A percentile compares a stretch with the other conserved stretches of the same genome.
phyloP scores from a whole-genome alignment of 2,113 vertebrate genomes.

The Oxyura jamaicensis region DNA sequence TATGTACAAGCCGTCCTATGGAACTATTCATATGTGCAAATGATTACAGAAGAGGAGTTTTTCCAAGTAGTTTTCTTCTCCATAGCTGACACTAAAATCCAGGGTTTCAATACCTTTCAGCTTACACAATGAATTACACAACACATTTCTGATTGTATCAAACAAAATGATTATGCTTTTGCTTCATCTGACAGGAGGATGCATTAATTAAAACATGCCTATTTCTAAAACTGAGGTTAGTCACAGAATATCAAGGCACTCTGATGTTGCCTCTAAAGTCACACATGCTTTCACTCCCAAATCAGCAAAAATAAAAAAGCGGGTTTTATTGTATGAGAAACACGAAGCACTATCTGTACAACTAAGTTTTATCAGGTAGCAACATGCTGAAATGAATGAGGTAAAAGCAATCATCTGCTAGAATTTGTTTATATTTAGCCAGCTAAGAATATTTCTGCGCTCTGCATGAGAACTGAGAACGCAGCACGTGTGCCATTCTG shows the following conservation, averaged over 20 bases:
- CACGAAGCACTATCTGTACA: not conserved
- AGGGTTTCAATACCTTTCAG: not conserved
- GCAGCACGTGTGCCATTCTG: fast-evolving
- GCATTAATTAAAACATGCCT: not conserved
- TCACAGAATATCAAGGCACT: not conserved
- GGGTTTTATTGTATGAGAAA: not conserved
- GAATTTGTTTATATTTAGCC: not conserved
- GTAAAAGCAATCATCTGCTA: not conserved
- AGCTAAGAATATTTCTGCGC: not conserved
- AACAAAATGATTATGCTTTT: not conserved
- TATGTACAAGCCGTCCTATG: fast-evolving
- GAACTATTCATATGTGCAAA: not conserved
- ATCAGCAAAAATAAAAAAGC: not conserved
- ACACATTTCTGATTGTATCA: not conserved
- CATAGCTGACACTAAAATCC: not conserved
- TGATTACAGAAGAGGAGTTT: not conserved
- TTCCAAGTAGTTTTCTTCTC: not conserved
- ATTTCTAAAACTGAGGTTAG: not conserved
- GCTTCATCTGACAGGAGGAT: not conserved
- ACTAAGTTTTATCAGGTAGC: not conserved
- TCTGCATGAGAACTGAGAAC: fast-evolving
- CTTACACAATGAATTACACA: not conserved
- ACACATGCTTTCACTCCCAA: not conserved
- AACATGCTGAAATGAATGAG: not conserved
- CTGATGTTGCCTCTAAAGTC: not conserved